Conservation (phyloP, 1,140 invertebrate species). For the Drosophila suzukii region DNA sequence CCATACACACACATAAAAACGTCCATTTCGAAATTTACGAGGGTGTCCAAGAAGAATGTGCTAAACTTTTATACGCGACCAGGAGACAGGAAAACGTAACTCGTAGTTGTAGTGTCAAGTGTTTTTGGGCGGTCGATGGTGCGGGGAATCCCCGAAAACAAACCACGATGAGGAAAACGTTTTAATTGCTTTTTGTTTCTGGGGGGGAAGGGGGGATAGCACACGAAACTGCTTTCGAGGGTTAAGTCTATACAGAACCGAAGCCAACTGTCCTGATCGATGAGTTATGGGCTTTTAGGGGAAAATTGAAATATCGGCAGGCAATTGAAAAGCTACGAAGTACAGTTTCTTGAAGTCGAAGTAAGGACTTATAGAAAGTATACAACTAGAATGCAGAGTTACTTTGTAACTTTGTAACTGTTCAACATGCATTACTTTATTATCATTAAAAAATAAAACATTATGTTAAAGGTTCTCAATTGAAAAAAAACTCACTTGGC, state of each 20-base stretch:
- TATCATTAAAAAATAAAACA: no score
- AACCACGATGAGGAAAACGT: conserved; percentile 48
- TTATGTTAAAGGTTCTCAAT: no score
- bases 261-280: conserved; percentile 51
- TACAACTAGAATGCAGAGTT: no score
- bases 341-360: not conserved
- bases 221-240: conserved; percentile 37
- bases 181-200: conserved; percentile 73
- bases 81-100: conserved; percentile 44
- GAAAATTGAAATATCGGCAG: conserved; percentile 50
- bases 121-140: conserved; percentile 5
- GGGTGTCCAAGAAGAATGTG: conserved; percentile 60
- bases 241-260: conserved; percentile 37
- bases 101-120: conserved; percentile 49
- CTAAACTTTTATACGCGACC: conserved; percentile 63
- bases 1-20: conserved; percentile 79
- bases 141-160: conserved; percentile 15
- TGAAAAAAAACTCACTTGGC: no score
- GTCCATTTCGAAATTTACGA: conserved; percentile 74
- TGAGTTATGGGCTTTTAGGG: conserved; percentile 38
- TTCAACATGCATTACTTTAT: no score
- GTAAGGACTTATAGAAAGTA: no score
- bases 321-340: conserved; percentile 23
- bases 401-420: no score
- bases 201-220: not conserved